Evolutionary conservation across 2,113 vertebrate species (phyloP).

Genomic region (Gulo gulo): DNA sequence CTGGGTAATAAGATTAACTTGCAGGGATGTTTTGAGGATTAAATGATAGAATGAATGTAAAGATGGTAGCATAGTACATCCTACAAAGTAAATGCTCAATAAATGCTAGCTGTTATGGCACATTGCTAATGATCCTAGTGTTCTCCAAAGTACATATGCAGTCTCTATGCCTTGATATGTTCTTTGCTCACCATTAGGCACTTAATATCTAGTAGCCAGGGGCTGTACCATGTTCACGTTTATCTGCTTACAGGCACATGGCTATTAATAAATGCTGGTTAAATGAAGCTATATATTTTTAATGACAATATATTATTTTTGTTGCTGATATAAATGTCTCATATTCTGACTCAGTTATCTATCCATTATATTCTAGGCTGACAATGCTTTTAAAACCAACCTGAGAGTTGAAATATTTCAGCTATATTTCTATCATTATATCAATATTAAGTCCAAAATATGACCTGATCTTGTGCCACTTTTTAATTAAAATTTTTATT

Average conservation of each 20-base stretch:
- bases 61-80: neutral
- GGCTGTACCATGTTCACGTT: neutral
- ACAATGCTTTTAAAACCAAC: neutral
- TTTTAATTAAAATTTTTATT: conserved; percentile 1
- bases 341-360: neutral
- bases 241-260: neutral
- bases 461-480: neutral
- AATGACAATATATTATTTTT: neutral
- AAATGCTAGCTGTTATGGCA: neutral
- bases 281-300: neutral
- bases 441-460: neutral
- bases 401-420: neutral
- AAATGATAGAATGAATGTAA: neutral
- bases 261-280: neutral
- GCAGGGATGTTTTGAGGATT: neutral
- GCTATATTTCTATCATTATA: neutral
- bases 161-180: neutral
- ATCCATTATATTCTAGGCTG: neutral
- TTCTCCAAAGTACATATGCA: no score
- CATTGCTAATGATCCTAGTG: neutral
- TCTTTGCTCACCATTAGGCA: neutral
- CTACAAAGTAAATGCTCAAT: neutral
- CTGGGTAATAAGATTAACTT: neutral
- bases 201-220: neutral
- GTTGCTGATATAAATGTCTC: neutral